A percentile compares a stretch with the other conserved stretches of the same genome.
phyloP scores from a whole-genome alignment of 1,140 invertebrate genomes.

The Drosophila lacteicornis region DNA sequence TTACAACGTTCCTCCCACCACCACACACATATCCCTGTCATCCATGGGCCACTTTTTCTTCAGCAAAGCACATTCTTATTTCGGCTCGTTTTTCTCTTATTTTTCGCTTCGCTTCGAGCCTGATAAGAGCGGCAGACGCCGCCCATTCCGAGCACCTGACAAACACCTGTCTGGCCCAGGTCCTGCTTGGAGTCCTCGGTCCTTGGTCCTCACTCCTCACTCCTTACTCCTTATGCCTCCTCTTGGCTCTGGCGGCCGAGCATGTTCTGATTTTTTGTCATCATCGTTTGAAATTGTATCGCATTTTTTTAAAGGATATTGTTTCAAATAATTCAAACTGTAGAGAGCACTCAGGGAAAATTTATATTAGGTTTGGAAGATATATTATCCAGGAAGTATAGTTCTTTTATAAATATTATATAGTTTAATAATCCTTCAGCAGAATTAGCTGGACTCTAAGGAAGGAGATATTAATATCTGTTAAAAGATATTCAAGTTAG shows the following conservation, averaged over 20 bases:
- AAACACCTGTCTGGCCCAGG: conserved; percentile 77
- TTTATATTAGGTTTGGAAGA: too few relatives aligned
- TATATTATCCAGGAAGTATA: too few relatives aligned
- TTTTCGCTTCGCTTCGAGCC: background rate
- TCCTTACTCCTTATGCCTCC: background rate
- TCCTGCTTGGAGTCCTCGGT: conserved; percentile 3
- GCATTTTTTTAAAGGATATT: conserved; percentile 83
- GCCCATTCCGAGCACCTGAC: conserved; percentile 50
- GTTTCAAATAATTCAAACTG: conserved; percentile 84
- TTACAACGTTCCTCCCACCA: conserved; percentile 46
- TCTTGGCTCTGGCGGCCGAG: conserved; percentile 25
- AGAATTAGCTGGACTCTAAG: too few relatives aligned
- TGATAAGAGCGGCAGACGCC: conserved; percentile 64
- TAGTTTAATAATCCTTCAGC: too few relatives aligned
- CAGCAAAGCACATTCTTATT: conserved; percentile 32
- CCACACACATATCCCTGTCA: conserved; percentile 18
- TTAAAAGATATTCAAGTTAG: too few relatives aligned
- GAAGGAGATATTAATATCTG: too few relatives aligned
- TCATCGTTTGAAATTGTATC: conserved; percentile 81
- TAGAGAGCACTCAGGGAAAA: conserved; percentile 21
- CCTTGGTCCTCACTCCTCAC: background rate
- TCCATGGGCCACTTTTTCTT: conserved; percentile 57
- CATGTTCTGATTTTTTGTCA: conserved; percentile 69
- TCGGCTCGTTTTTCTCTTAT: conserved; percentile 5
- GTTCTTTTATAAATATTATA: too few relatives aligned